These are phyloP conservation scores for Zaprionus nigranus DNA, from an alignment of 1,140 invertebrate genomes.

Conservation along the genomic window DNA sequence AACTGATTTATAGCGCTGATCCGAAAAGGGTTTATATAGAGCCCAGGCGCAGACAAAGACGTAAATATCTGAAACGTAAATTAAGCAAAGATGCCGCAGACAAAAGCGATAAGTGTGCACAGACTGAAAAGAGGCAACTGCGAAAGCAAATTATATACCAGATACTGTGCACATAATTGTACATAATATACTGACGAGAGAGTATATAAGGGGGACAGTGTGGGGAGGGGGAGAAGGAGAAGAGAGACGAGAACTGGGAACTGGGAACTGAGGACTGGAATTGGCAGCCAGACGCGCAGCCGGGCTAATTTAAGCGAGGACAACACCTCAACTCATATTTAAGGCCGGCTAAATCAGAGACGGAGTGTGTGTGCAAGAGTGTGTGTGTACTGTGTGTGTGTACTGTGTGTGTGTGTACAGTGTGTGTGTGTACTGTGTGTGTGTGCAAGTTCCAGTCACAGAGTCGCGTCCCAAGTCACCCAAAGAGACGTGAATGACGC, in stretches of 20 bases:
- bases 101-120: constrained; percentile 60
- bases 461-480: constrained; percentile 48
- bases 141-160: constrained; percentile 39
- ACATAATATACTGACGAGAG: constrained; percentile 2
- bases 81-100: constrained; percentile 69
- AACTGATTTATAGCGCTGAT: constrained; percentile 69
- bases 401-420: constrained; percentile 55
- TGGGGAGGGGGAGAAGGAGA: not conserved
- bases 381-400: constrained; percentile 42
- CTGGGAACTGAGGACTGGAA: constrained; percentile 17
- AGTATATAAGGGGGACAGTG: constrained; percentile 1
- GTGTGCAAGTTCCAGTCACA: constrained; percentile 59
- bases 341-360: constrained; percentile 80
- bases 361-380: constrained; percentile 24
- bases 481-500: constrained; percentile 43
- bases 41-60: constrained; percentile 44
- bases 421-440: constrained; percentile 4
- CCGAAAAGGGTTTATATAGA: constrained; percentile 58
- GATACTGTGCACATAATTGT: constrained; percentile 38
- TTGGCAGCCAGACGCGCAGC: constrained; percentile 44
- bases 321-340: constrained; percentile 84
- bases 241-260: not conserved
- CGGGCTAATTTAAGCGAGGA: constrained; percentile 83
- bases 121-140: constrained; percentile 6
- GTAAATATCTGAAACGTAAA: constrained; percentile 63